A percentile compares a stretch with the other conserved stretches of the same genome.
These are phyloP conservation scores for Microplitis manilae DNA, from an alignment of 2,888 invertebrate species.

Conservation along the genomic window DNA sequence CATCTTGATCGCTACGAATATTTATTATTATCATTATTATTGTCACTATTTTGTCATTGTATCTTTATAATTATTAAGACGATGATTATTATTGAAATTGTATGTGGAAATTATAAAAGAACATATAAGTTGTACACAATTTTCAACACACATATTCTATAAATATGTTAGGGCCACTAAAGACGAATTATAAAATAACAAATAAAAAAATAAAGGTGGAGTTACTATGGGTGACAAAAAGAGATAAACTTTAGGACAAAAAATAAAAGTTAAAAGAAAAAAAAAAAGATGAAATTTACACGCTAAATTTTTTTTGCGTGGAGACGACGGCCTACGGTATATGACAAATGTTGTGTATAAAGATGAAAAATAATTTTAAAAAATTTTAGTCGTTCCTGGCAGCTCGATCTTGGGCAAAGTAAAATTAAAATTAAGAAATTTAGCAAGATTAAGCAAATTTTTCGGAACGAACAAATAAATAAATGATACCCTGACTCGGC, in stretches of 20 bases:
- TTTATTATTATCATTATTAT: constrained; percentile 54
- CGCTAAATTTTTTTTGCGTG: constrained; percentile 67
- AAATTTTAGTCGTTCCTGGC: constrained; percentile 34
- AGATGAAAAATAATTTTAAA: constrained; percentile 39
- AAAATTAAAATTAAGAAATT: constrained; percentile 40
- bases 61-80: constrained; percentile 63
- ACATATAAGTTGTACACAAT: constrained; percentile 70
- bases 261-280: constrained; percentile 41
- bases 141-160: constrained; percentile 67
- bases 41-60: constrained; percentile 55
- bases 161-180: constrained; percentile 63
- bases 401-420: constrained; percentile 32
- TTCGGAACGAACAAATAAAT: constrained; percentile 45
- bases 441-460: constrained; percentile 47
- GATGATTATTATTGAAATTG: constrained; percentile 66
- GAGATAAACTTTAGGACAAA: constrained; percentile 47
- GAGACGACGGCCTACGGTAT: constrained; percentile 65
- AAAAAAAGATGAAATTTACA: constrained; percentile 56
- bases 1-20: constrained; percentile 58
- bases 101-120: constrained; percentile 66
- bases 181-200: constrained; percentile 48
- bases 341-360: constrained; percentile 55
- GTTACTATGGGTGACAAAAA: constrained; percentile 37
- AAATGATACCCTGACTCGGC: constrained; percentile 49
- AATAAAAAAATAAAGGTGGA: constrained; percentile 7